phyloP scores from a whole-genome alignment of 2,888 invertebrate species.

The Leucania comma region DNA sequence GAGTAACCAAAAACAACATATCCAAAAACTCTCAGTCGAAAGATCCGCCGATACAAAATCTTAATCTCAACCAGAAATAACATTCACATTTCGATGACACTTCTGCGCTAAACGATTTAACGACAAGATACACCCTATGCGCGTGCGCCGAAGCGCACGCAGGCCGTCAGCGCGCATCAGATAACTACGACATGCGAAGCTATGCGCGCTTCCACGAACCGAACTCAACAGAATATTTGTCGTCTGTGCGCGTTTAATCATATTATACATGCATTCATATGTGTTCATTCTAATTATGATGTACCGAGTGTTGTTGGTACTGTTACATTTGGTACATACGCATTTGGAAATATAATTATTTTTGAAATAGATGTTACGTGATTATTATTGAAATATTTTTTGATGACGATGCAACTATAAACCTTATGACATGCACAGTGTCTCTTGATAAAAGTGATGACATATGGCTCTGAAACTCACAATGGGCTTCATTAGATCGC shows the following conservation, averaged over 20 bases:
- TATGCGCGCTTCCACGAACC: conserved; percentile 69
- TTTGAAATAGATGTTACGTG: conserved; percentile 31
- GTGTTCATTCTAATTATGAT: conserved; percentile 61
- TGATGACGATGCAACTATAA: neutral
- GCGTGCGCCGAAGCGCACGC: conserved; percentile 76
- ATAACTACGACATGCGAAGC: conserved; percentile 74
- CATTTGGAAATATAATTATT: conserved; percentile 49
- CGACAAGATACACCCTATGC: conserved; percentile 67
- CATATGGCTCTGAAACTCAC: too few relatives aligned
- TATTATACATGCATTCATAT: conserved; percentile 63
- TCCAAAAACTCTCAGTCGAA: conserved; percentile 21
- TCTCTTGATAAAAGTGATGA: too few relatives aligned
- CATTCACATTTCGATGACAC: conserved; percentile 54
- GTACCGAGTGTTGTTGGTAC: conserved; percentile 49
- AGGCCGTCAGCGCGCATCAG: conserved; percentile 78
- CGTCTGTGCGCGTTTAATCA: conserved; percentile 63
- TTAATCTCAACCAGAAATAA: conserved; percentile 50
- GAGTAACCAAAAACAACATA: conserved; percentile 13
- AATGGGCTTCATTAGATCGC: too few relatives aligned
- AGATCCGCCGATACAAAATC: conserved; percentile 45
- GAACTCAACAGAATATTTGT: conserved; percentile 69
- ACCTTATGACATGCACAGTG: too few relatives aligned
- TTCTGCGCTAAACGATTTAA: conserved; percentile 68
- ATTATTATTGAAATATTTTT: conserved; percentile 32
- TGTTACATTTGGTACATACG: conserved; percentile 58